These are phyloP conservation scores for Hypolimnas misippus DNA, from an alignment of 2,888 invertebrate genomes.

Conservation along the genomic window DNA sequence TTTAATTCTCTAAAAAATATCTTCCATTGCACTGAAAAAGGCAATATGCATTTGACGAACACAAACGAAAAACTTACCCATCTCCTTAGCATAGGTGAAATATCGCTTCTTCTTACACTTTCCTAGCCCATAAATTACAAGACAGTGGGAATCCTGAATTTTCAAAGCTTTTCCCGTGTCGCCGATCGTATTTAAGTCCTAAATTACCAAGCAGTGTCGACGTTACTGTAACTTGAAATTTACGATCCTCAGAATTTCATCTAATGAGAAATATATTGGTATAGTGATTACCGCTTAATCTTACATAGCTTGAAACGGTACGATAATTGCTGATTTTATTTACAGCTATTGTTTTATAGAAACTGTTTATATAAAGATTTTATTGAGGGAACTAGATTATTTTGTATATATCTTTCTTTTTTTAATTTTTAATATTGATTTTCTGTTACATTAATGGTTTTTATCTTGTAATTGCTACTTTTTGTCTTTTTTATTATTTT, in stretches of 20 bases:
- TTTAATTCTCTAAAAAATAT: no score
- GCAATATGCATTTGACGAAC: background rate
- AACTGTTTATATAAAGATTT: no score
- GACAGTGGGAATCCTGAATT: conserved; percentile 25
- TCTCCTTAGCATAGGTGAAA: conserved; percentile 9
- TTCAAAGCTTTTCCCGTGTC: conserved; percentile 27
- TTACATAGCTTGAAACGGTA: background rate
- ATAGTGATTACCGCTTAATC: conserved; percentile 12
- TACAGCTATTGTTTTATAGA: background rate
- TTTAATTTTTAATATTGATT: no score
- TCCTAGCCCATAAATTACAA: conserved; percentile 23
- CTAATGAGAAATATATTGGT: conserved; percentile 17
- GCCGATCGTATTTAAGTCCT: conserved; percentile 23
- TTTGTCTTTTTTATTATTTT: no score
- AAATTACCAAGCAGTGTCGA: conserved; percentile 25
- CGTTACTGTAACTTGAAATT: conserved; percentile 26
- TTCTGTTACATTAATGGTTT: no score
- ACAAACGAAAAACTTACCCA: background rate
- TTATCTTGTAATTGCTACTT: no score
- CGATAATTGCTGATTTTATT: background rate
- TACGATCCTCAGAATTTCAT: conserved; percentile 18
- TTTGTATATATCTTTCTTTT: no score
- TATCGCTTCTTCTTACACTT: conserved; percentile 12
- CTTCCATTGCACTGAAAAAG: background rate
- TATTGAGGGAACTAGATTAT: no score